Evolutionary conservation across 2,113 vertebrate genomes (phyloP).

Genomic region (Cyprinodon brontotheroides): DNA sequence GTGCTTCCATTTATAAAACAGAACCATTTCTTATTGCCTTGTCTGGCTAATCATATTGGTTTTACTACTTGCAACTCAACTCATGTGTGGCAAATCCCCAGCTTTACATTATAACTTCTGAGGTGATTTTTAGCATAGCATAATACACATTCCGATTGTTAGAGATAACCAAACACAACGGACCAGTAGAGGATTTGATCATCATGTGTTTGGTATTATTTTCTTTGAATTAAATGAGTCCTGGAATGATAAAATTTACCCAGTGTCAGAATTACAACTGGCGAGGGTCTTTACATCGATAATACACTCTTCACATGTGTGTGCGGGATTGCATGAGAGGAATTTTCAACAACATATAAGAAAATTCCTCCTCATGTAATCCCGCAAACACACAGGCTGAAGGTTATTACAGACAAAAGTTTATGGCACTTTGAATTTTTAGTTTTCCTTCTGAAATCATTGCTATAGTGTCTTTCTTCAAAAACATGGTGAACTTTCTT

Average conservation of each 20-base stretch:
- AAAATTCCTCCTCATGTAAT: too few species aligned
- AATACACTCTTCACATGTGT: background rate
- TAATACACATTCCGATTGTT: too few species aligned
- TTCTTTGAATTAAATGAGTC: background rate
- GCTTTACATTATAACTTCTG: too few species aligned
- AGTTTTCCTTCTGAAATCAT: background rate
- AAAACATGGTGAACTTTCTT: background rate
- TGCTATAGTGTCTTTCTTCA: background rate
- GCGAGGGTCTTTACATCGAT: background rate
- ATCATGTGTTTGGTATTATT: background rate
- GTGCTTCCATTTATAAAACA: background rate
- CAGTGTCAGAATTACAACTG: background rate
- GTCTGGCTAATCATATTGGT: too few species aligned
- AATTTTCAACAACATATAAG: background rate
- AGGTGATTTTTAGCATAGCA: too few species aligned
- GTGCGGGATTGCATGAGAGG: background rate
- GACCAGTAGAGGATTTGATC: background rate
- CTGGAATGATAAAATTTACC: background rate
- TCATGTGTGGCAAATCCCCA: too few species aligned
- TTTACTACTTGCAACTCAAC: too few species aligned
- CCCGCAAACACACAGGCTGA: too few species aligned
- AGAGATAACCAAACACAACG: too few species aligned
- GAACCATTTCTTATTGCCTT: background rate
- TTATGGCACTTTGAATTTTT: too few species aligned
- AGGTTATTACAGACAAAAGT: too few species aligned